phyloP scores from a whole-genome alignment of 2,113 vertebrate species.

The Leucoraja erinaceus region DNA sequence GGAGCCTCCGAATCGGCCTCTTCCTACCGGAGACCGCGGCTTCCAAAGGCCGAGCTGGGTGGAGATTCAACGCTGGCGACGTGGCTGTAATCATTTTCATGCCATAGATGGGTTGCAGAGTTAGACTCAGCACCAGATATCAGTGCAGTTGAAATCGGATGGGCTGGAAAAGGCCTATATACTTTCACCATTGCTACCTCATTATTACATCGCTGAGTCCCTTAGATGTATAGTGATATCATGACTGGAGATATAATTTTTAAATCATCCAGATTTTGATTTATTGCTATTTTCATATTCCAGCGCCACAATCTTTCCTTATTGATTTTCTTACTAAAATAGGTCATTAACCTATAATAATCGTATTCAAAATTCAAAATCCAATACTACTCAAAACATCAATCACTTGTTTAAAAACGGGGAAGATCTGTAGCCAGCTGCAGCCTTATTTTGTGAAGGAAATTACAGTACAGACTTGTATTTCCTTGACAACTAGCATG shows the following conservation, averaged over 20 bases:
- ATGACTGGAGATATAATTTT: not conserved
- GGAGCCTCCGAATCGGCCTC: no score
- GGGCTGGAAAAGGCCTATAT: not conserved
- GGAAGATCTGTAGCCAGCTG: not conserved
- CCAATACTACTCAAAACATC: not conserved
- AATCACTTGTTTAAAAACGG: not conserved
- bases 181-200: not conserved
- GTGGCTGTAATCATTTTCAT: not conserved
- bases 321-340: not conserved
- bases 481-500: not conserved
- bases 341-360: not conserved
- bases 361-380: not conserved
- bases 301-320: not conserved
- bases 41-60: no score
- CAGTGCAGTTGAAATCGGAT: not conserved
- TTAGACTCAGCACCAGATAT: not conserved
- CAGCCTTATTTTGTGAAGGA: not conserved
- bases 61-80: no score
- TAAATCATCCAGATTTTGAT: not conserved
- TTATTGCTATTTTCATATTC: not conserved
- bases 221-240: not conserved
- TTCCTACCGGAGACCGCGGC: no score
- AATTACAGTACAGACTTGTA: not conserved
- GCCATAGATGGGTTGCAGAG: not conserved
- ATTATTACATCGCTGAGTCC: not conserved